Percentiles rank a stretch among this genome's conserved stretches.
Evolutionary conservation across 2,888 invertebrate species (phyloP).

Genomic region (Mythimna lalbum): DNA sequence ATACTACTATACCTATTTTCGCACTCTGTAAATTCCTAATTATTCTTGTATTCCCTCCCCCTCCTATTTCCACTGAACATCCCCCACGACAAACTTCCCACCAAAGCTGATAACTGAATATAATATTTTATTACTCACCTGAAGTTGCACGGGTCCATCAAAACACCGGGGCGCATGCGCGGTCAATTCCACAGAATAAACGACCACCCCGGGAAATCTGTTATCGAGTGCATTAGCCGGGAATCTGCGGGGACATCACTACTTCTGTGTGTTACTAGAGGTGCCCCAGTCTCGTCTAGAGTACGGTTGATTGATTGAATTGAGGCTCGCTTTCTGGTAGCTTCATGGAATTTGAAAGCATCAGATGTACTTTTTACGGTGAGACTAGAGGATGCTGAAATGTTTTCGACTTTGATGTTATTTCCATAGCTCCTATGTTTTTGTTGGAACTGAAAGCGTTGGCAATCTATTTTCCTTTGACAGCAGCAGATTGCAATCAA

Average conservation of each 20-base stretch:
- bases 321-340: slow-evolving; percentile 13
- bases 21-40: background rate
- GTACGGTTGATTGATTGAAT: slow-evolving; percentile 58
- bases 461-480: slow-evolving; percentile 1
- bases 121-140: slow-evolving; percentile 63
- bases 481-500: background rate
- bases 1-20: too few relatives aligned
- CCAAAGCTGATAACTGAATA: slow-evolving; percentile 52
- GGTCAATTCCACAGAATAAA: slow-evolving; percentile 60
- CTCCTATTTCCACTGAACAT: background rate
- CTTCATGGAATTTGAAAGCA: slow-evolving; percentile 17
- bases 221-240: slow-evolving; percentile 70
- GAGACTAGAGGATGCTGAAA: background rate
- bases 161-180: slow-evolving; percentile 57
- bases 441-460: background rate
- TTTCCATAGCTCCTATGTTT: background rate
- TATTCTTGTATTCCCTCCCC: background rate
- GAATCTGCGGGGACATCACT: slow-evolving; percentile 62
- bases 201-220: slow-evolving; percentile 75
- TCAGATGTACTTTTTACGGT: slow-evolving; percentile 6
- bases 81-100: slow-evolving; percentile 3
- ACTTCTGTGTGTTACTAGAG: slow-evolving; percentile 52
- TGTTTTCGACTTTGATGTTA: slow-evolving; percentile 12
- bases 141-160: slow-evolving; percentile 50
- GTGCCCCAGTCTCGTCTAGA: slow-evolving; percentile 34